These are phyloP conservation scores for Cheumatopsyche charites DNA, from an alignment of 1,140 invertebrate genomes.

Conservation along the genomic window DNA sequence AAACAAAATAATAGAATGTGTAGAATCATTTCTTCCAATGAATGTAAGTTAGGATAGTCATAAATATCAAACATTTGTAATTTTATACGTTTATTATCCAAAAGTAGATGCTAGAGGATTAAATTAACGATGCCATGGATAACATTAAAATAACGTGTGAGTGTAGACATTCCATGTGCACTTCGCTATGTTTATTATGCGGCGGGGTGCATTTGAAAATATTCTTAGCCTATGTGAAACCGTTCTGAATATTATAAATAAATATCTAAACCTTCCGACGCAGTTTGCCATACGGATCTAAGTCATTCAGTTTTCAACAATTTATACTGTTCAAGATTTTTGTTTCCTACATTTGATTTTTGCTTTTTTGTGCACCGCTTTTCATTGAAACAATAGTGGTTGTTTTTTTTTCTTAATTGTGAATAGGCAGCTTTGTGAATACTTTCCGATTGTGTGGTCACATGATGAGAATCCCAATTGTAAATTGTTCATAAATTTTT, in stretches of 20 bases:
- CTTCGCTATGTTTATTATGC: slow-evolving; percentile 29
- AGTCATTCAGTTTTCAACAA: slow-evolving; percentile 41
- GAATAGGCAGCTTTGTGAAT: slow-evolving; percentile 45
- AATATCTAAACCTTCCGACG: slow-evolving; percentile 9
- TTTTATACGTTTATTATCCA: slow-evolving; percentile 48
- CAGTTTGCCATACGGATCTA: slow-evolving; percentile 48
- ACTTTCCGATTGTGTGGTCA: slow-evolving; percentile 41
- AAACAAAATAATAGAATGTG: slow-evolving; percentile 36
- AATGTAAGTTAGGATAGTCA: slow-evolving; percentile 46
- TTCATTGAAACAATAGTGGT: slow-evolving; percentile 1
- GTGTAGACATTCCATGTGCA: slow-evolving; percentile 48
- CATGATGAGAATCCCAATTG: slow-evolving; percentile 37
- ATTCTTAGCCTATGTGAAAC: slow-evolving; percentile 34
- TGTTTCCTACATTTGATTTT: slow-evolving; percentile 29
- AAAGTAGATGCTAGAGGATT: slow-evolving; percentile 48
- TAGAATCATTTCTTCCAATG: slow-evolving; percentile 47
- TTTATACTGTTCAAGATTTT: not conserved
- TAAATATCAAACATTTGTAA: slow-evolving; percentile 50
- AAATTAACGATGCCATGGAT: slow-evolving; percentile 46
- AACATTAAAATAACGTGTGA: slow-evolving; percentile 45
- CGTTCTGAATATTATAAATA: not conserved
- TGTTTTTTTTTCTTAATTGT: no score
- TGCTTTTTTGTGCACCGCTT: slow-evolving; percentile 21
- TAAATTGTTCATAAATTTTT: slow-evolving; percentile 44
- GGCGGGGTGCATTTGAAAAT: slow-evolving; percentile 29